phyloP scores from a whole-genome alignment of 2,113 vertebrate species.

The Burhinus bistriatus region DNA sequence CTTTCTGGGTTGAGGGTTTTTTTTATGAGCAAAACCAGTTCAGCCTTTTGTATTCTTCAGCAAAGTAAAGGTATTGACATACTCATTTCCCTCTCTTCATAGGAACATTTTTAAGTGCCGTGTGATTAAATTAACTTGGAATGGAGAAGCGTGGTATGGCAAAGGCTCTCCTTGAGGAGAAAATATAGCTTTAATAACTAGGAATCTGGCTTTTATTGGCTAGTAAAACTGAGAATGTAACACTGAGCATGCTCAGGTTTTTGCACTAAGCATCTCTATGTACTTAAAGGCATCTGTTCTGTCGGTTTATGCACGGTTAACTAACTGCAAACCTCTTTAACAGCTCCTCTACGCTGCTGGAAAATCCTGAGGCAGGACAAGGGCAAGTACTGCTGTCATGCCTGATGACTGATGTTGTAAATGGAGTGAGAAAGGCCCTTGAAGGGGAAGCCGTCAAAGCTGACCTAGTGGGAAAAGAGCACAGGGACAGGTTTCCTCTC shows the following conservation, averaged over 20 bases:
- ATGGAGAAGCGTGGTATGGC: background rate
- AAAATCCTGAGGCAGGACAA: constrained; percentile 37
- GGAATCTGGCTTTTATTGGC: constrained; percentile 22
- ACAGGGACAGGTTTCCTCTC: background rate
- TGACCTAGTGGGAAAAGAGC: constrained; percentile 56
- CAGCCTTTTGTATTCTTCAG: background rate
- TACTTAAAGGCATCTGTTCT: constrained; percentile 30
- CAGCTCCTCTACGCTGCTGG: constrained; percentile 20
- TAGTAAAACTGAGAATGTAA: background rate
- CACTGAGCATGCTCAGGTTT: constrained; percentile 1
- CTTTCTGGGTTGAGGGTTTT: background rate
- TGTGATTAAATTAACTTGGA: constrained; percentile 22
- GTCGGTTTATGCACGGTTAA: constrained; percentile 25
- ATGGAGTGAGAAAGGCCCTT: constrained; percentile 41
- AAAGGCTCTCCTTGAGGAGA: constrained; percentile 21
- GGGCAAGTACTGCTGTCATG: background rate
- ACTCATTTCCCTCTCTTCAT: background rate
- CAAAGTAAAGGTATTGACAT: background rate
- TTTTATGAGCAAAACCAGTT: background rate
- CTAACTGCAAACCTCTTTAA: constrained; percentile 54
- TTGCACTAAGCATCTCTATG: background rate
- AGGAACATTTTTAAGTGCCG: background rate
- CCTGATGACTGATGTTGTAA: constrained; percentile 21
- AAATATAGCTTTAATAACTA: constrained; percentile 41
- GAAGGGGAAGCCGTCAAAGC: constrained; percentile 13